Base-by-base conservation (phyloP, 2,888 invertebrate genomes). In the Fragum sueziense region DNA sequence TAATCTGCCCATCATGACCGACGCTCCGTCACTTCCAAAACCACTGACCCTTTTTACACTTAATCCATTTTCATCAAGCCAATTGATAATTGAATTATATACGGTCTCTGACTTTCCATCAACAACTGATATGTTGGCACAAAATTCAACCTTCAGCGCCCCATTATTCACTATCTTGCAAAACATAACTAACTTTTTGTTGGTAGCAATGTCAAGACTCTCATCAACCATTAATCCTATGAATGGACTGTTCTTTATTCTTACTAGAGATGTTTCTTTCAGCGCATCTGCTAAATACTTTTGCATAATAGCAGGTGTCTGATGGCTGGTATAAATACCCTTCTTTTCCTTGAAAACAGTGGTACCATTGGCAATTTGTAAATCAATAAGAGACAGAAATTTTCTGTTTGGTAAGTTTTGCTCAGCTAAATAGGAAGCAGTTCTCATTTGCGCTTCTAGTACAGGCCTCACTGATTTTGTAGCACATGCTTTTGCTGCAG, bases 91-190 rank as follows among this genome's bases (percentile, higher is more conserved):
- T 17, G 37, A 52, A 51, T 70, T 65, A 70, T 70, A 78, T 0
- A 70, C 54, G 41, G 74, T 78, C 20, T 78, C 74, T 62, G 78
- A 69, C n/a, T 69, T 73, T 47, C 77, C 77, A 62, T 77, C 73
- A 25, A 27, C 27, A 14, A 59, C 25, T 14, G 17, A n/a, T 37
- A 69, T 62, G 17, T 59, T 77, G 7, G 41, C 73, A 61, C 61
- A 67, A 31, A 73, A 69, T 34, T 77, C 77, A 41, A 73, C 25
- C 29, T 41, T 47, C 20, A 72, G 2, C 4, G n/a, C 22, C 1
- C 47, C 47, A 34, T 59, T 62, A 57, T 68, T 65, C 14, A 74
- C 57, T 2, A 74, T 74, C 61, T 57, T 67, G 29, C 74, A 79
- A 62, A 70, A 74, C 59, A 74, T 22, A 1, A 79, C 65, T 17